A percentile compares a stretch with the other conserved stretches of the same genome.
Conservation (phyloP, 2,797 vertebrate species). For the Falco biarmicus region DNA sequence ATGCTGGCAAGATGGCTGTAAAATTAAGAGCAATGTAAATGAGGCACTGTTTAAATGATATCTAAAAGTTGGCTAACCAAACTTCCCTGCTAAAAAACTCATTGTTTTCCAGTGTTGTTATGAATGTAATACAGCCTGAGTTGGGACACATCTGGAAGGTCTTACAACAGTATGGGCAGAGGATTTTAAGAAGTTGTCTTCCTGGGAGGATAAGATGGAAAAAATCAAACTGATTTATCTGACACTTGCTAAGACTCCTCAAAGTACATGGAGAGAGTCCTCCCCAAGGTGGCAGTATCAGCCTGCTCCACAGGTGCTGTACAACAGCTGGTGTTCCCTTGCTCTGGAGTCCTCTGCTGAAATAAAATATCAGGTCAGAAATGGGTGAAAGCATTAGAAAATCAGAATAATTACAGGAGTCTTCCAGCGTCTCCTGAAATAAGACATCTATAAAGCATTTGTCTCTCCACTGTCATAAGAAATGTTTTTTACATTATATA, state of each 20-base stretch:
- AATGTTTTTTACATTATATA: neutral
- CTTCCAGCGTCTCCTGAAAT: neutral
- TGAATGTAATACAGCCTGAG: neutral
- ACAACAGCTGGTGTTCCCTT: slow-evolving; percentile 7
- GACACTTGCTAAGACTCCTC: slow-evolving; percentile 3
- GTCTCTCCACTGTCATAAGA: neutral
- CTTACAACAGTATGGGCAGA: slow-evolving; percentile 39
- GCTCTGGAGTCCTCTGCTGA: neutral
- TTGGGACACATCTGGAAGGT: slow-evolving; percentile 52
- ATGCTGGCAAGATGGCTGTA: neutral
- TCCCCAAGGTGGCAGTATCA: slow-evolving; percentile 79
- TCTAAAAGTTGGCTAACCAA: neutral
- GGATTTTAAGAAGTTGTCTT: slow-evolving; percentile 54
- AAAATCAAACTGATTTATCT: slow-evolving; percentile 24
- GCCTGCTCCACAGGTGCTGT: slow-evolving; percentile 65
- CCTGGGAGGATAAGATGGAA: slow-evolving; percentile 28
- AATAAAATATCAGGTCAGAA: neutral
- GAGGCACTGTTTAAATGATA: neutral
- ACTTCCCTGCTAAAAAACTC: neutral
- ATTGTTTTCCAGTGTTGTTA: neutral
- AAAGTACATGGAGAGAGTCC: neutral
- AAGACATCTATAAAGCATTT: neutral
- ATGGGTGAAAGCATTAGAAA: neutral
- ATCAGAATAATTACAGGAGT: neutral
- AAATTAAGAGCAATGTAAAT: neutral